Evolutionary conservation across 2,113 vertebrate species (phyloP).

Genomic region (Forbesichthys papilliferus): DNA sequence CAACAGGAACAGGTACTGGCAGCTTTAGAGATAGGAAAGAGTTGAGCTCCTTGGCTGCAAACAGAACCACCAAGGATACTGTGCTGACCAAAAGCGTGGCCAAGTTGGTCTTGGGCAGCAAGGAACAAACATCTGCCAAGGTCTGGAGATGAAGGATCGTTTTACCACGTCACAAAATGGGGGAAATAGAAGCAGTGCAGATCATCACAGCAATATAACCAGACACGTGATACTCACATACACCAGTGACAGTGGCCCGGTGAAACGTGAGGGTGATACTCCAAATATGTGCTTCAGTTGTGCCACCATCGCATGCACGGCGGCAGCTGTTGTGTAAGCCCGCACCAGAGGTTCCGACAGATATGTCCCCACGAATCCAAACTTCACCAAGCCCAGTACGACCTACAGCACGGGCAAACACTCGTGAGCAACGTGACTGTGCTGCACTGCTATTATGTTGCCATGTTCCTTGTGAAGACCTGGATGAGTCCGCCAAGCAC

Average conservation of each 20-base stretch:
- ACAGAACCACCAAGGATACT: conserved; percentile 81
- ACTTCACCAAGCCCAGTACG: conserved; percentile 86
- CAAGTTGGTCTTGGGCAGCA: conserved; percentile 79
- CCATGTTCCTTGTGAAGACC: conserved; percentile 66
- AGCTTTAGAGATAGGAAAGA: conserved; percentile 76
- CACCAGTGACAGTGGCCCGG: conserved; percentile 83
- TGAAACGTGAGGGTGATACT: conserved; percentile 69
- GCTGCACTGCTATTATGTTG: not conserved
- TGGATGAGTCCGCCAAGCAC: conserved; percentile 89
- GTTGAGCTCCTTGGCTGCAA: conserved; percentile 86
- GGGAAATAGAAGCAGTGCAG: not conserved
- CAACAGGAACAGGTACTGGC: conserved; percentile 87
- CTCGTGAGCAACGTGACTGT: not conserved
- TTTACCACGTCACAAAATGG: too few relatives aligned
- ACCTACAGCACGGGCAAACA: conserved; percentile 72
- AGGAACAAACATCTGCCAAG: conserved; percentile 80
- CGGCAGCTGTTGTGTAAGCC: conserved; percentile 89
- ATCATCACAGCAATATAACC: too few relatives aligned
- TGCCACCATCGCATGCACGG: conserved; percentile 85
- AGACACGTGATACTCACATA: conserved; percentile 77
- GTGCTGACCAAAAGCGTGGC: conserved; percentile 82
- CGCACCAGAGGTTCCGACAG: conserved; percentile 92
- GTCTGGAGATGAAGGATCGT: conserved; percentile 71
- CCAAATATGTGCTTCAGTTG: conserved; percentile 91
- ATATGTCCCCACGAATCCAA: conserved; percentile 95